Conservation (phyloP, 2,888 invertebrate genomes). For the Gandaritis pyraliata region DNA sequence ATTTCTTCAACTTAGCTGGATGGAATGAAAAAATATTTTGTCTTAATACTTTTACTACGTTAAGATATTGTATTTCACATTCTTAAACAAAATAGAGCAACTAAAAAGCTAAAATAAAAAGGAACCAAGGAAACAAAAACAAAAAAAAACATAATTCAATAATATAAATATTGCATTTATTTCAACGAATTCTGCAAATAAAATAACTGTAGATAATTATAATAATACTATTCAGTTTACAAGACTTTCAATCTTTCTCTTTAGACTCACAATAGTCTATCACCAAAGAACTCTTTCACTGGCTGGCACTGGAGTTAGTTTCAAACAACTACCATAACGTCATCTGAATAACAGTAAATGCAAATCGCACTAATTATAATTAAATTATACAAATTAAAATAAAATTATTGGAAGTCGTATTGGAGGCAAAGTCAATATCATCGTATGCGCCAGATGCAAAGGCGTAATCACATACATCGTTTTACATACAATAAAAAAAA, state of each 20-base stretch:
- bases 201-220: constrained; percentile 83
- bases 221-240: constrained; percentile 83
- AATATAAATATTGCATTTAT: constrained; percentile 86
- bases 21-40: constrained; percentile 53
- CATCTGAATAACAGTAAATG: constrained; percentile 82
- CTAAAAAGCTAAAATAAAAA: constrained; percentile 61
- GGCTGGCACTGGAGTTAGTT: constrained; percentile 78
- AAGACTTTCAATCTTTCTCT: constrained; percentile 74
- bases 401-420: constrained; percentile 80
- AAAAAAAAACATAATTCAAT: constrained; percentile 81
- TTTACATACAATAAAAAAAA: constrained; percentile 64
- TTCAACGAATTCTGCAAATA: constrained; percentile 84
- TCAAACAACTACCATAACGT: constrained; percentile 73
- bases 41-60: constrained; percentile 49
- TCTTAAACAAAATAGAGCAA: constrained; percentile 49
- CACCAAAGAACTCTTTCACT: constrained; percentile 72
- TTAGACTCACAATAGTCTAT: constrained; percentile 55
- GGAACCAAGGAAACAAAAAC: constrained; percentile 74
- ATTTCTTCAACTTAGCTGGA: constrained; percentile 57
- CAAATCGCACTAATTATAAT: constrained; percentile 79
- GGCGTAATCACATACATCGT: constrained; percentile 60
- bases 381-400: constrained; percentile 81
- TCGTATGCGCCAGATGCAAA: constrained; percentile 57
- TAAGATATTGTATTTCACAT: constrained; percentile 45
- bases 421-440: constrained; percentile 76